These are phyloP conservation scores for Clinocottus analis DNA, from an alignment of 2,113 vertebrate genomes.

Conservation along the genomic window DNA sequence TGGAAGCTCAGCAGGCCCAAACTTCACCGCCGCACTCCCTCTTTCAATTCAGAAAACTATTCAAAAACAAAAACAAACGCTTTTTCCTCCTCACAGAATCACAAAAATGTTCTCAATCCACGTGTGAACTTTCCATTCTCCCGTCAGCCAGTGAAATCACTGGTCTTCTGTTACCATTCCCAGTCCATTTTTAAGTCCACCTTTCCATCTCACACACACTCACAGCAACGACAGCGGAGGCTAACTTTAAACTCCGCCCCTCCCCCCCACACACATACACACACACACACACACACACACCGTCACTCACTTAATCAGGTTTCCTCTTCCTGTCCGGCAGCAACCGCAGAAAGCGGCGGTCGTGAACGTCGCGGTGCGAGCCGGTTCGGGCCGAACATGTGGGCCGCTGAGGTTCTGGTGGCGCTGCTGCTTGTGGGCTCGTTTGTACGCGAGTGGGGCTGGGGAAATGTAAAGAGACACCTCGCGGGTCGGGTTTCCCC, in stretches of 20 bases:
- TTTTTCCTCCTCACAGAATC: not conserved
- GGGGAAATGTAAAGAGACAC: conserved; percentile 76
- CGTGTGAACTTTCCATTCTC: conserved; percentile 60
- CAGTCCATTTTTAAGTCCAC: conserved; percentile 64
- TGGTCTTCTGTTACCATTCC: conserved; percentile 58
- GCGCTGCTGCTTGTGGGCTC: conserved; percentile 37
- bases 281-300: not conserved
- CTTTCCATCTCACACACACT: conserved; percentile 35
- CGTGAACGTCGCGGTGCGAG: conserved; percentile 32
- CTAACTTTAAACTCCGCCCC: conserved; percentile 64
- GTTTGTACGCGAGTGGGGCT: conserved; percentile 62
- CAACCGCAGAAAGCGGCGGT: conserved; percentile 22
- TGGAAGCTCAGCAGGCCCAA: conserved; percentile 5
- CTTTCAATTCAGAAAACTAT: not conserved
- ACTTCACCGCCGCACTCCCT: not conserved
- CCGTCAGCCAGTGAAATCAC: conserved; percentile 46
- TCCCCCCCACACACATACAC: not conserved
- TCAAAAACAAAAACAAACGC: not conserved
- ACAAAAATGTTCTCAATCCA: conserved; percentile 10
- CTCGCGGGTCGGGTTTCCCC: conserved; percentile 76
- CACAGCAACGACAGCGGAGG: conserved; percentile 38
- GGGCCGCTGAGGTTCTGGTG: conserved; percentile 27
- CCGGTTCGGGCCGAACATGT: conserved; percentile 44
- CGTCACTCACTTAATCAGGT: conserved; percentile 69
- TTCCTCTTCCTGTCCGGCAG: conserved; percentile 49